These are phyloP conservation scores for Escarpia spicata DNA, from an alignment of 2,888 invertebrate genomes.

Conservation along the genomic window DNA sequence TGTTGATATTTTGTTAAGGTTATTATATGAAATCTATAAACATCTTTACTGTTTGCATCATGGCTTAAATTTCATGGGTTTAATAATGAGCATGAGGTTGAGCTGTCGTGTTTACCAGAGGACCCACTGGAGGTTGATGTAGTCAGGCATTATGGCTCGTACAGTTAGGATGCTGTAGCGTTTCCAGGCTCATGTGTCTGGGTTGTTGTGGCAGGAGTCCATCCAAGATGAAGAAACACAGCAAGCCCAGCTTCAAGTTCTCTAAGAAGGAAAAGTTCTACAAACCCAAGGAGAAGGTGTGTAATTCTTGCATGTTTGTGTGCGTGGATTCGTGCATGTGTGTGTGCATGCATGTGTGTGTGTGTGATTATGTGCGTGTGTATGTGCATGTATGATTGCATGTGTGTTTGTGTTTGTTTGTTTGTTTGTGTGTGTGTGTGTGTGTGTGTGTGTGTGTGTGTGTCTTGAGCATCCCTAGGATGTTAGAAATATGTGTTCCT, in stretches of 20 bases:
- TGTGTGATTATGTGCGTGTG: neutral
- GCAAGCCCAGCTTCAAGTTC: conserved; percentile 64
- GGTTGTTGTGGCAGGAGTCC: conserved; percentile 57
- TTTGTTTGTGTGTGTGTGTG: neutral
- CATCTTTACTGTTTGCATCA: neutral
- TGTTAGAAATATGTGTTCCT: neutral
- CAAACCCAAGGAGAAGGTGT: conserved; percentile 85
- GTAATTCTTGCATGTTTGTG: conserved; percentile 53
- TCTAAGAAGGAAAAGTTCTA: conserved; percentile 84
- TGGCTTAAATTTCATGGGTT: neutral
- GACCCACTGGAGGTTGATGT: no score
- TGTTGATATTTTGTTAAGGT: neutral
- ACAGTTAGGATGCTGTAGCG: no score
- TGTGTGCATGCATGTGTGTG: neutral
- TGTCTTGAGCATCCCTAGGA: neutral
- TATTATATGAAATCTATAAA: neutral
- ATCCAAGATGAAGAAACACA: conserved; percentile 67
- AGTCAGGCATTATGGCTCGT: no score
- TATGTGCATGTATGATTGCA: neutral
- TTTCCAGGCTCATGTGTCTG: neutral
- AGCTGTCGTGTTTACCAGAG: neutral
- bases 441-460: neutral
- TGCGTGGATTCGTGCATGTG: neutral
- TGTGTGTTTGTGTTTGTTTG: neutral
- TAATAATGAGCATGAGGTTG: neutral